Conservation (phyloP, 2,888 invertebrate species). For the Drosophila cracens region DNA sequence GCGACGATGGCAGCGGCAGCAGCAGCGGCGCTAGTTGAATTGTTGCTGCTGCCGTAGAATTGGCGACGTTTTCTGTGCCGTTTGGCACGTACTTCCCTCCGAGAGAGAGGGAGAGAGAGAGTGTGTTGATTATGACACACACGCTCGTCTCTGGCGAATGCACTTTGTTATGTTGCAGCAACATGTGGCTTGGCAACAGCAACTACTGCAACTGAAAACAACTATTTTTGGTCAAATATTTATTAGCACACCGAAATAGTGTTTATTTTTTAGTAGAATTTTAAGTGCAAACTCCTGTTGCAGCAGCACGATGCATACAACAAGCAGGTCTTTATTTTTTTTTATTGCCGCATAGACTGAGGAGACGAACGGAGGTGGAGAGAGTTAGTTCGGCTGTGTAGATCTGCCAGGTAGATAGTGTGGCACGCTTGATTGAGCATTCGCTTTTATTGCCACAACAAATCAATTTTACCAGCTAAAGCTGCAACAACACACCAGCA, state of each 20-base stretch:
- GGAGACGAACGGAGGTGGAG: slow-evolving; percentile 12
- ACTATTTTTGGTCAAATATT: slow-evolving; percentile 42
- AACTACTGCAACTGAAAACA: slow-evolving; percentile 25
- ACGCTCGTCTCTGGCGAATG: slow-evolving; percentile 35
- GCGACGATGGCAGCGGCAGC: slow-evolving; percentile 10
- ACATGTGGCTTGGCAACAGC: slow-evolving; percentile 59
- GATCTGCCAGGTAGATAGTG: slow-evolving; percentile 52
- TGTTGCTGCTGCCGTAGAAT: slow-evolving; percentile 30
- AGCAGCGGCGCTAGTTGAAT: slow-evolving; percentile 8
- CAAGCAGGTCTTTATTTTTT: slow-evolving; percentile 38
- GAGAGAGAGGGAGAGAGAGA: background rate
- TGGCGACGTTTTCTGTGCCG: slow-evolving; percentile 52
- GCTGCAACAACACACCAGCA: slow-evolving; percentile 33
- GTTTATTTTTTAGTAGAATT: slow-evolving; percentile 45
- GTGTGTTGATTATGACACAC: slow-evolving; percentile 49
- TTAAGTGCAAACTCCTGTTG: slow-evolving; percentile 76
- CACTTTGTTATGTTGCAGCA: slow-evolving; percentile 49
- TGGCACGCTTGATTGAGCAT: slow-evolving; percentile 73
- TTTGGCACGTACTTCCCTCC: slow-evolving; percentile 62
- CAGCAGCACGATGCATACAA: slow-evolving; percentile 33
- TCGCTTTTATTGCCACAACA: slow-evolving; percentile 75
- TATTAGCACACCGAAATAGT: slow-evolving; percentile 24
- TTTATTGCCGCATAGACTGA: slow-evolving; percentile 9
- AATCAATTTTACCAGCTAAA: slow-evolving; percentile 69
- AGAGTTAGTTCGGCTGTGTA: slow-evolving; percentile 29